Evolutionary conservation across 2,797 vertebrate genomes (phyloP).

Genomic region (Telmatherina bonti): DNA sequence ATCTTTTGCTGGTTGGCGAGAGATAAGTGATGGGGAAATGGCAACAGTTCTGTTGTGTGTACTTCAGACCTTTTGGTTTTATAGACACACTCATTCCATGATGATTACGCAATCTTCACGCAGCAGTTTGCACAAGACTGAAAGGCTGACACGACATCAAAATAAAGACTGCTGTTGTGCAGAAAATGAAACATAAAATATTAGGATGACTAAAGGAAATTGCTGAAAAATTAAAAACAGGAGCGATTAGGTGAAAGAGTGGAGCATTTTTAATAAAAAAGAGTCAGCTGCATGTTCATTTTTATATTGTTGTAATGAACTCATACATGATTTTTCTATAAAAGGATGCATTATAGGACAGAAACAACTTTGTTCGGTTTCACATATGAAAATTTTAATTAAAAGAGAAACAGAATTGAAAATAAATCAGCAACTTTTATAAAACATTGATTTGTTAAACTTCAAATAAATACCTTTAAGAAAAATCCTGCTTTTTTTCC

Average conservation of each 20-base stretch:
- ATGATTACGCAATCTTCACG: neutral
- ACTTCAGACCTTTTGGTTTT: too few species aligned
- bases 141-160: neutral
- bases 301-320: too few species aligned
- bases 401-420: neutral
- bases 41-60: too few species aligned
- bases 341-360: neutral
- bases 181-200: neutral
- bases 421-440: conserved; percentile 2
- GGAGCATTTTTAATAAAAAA: too few species aligned
- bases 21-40: too few species aligned
- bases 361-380: neutral
- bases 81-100: neutral
- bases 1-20: too few species aligned
- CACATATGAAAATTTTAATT: neutral
- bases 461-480: neutral
- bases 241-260: too few species aligned
- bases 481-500: neutral
- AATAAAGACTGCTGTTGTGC: neutral
- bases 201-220: neutral
- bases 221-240: neutral
- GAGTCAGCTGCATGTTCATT: neutral
- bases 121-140: neutral
- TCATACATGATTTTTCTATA: too few species aligned
- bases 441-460: neutral